Conservation (phyloP, 2,797 vertebrate species). For the Brachyalestes nurse region DNA sequence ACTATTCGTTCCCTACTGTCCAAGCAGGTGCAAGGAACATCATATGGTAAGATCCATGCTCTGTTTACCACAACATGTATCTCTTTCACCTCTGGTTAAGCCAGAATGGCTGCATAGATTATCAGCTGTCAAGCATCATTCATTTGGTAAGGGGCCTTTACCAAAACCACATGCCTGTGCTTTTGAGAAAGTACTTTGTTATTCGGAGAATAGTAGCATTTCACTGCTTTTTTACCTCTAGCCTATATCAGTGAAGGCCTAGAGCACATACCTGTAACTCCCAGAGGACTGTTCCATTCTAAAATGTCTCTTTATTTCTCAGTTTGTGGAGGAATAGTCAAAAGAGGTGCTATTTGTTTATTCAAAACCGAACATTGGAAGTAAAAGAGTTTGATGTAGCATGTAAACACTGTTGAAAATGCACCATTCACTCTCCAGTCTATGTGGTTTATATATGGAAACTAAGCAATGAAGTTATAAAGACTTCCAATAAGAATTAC, state of each 20-base stretch:
- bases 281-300: too few relatives aligned
- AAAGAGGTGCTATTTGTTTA: too few relatives aligned
- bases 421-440: too few relatives aligned
- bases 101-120: neutral
- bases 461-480: too few relatives aligned
- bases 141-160: neutral
- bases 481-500: too few relatives aligned
- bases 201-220: neutral
- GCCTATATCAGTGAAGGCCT: neutral
- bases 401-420: too few relatives aligned
- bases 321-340: too few relatives aligned
- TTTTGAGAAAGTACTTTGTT: conserved; percentile 1
- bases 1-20: conserved; percentile 92
- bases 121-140: neutral
- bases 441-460: too few relatives aligned
- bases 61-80: neutral
- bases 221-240: neutral
- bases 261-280: neutral
- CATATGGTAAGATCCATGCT: conserved; percentile 81
- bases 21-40: conserved; percentile 84
- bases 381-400: too few relatives aligned
- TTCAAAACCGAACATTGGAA: too few relatives aligned
- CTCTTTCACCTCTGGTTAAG: neutral
- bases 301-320: too few relatives aligned
- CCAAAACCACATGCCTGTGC: neutral